Evolutionary conservation across 1,140 invertebrate genomes (phyloP).

Genomic region (Drosophila ironensis): DNA sequence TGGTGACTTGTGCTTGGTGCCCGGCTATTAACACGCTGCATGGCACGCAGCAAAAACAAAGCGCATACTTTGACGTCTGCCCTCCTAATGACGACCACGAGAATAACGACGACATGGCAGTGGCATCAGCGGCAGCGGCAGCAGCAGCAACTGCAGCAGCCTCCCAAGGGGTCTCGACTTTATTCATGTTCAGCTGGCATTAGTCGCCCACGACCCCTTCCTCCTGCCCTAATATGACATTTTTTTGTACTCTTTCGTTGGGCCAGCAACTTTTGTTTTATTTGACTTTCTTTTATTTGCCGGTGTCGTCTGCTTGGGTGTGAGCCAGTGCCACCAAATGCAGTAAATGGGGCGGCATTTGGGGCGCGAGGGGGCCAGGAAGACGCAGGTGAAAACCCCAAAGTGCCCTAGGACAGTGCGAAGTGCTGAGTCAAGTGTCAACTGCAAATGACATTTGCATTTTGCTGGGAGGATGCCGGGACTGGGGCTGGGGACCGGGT

Average conservation of each 20-base stretch:
- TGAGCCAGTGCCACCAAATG: slow-evolving; percentile 57
- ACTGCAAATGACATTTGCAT: slow-evolving; percentile 81
- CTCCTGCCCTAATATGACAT: too few relatives aligned
- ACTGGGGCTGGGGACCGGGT: neutral
- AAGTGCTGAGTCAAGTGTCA: slow-evolving; percentile 80
- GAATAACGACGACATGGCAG: slow-evolving; percentile 56
- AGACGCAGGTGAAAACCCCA: slow-evolving; percentile 75
- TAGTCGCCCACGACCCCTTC: slow-evolving; percentile 40
- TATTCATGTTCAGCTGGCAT: slow-evolving; percentile 71
- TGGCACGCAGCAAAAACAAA: slow-evolving; percentile 57
- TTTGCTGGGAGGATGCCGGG: slow-evolving; percentile 51
- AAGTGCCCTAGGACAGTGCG: slow-evolving; percentile 77
- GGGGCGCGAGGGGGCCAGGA: neutral
- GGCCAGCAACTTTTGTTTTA: slow-evolving; percentile 40
- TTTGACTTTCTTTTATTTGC: slow-evolving; percentile 51
- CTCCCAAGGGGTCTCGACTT: slow-evolving; percentile 63
- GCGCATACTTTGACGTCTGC: slow-evolving; percentile 74
- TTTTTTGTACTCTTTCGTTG: slow-evolving; percentile 27
- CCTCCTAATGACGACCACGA: slow-evolving; percentile 78
- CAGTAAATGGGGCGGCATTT: slow-evolving; percentile 21
- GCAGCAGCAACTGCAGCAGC: too few relatives aligned
- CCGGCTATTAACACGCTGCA: slow-evolving; percentile 72
- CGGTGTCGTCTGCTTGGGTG: slow-evolving; percentile 21
- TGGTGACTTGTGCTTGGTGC: slow-evolving; percentile 16
- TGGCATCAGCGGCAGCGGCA: too few relatives aligned